Evolutionary conservation across 2,797 vertebrate genomes (phyloP).

Genomic region (Acipenser ruthenus): DNA sequence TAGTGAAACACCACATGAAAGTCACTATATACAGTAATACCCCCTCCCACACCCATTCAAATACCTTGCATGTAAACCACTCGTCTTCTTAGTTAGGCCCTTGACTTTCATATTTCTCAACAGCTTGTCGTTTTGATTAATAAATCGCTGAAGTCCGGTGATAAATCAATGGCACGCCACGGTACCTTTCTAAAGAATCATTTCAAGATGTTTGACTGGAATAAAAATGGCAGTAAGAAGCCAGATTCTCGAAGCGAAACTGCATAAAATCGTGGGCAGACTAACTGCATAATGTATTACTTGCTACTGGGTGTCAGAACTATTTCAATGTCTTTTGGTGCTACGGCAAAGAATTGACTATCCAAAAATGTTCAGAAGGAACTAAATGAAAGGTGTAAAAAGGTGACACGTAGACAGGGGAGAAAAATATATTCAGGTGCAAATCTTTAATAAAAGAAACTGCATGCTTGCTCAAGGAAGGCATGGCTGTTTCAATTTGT

Average conservation of each 20-base stretch:
- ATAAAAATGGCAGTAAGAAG: too few species aligned
- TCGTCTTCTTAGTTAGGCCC: too few species aligned
- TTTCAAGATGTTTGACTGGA: conserved; percentile 19
- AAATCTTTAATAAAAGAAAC: conserved; percentile 13
- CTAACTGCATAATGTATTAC: too few species aligned
- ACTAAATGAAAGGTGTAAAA: conserved; percentile 15
- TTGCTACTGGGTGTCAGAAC: too few species aligned
- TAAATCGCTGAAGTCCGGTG: conserved; percentile 47
- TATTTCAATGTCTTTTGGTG: too few species aligned
- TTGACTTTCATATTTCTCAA: conserved; percentile 39
- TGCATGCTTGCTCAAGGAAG: conserved; percentile 18
- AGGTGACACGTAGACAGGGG: conserved; percentile 9
- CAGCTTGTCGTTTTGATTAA: conserved; percentile 44
- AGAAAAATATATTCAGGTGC: conserved; percentile 8
- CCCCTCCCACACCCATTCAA: too few species aligned
- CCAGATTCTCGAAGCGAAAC: too few species aligned
- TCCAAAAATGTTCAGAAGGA: conserved; percentile 8
- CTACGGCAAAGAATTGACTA: too few species aligned
- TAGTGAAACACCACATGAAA: too few species aligned
- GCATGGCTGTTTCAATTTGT: conserved; percentile 19
- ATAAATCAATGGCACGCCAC: conserved; percentile 58
- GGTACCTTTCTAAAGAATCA: conserved; percentile 27
- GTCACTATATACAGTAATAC: too few species aligned
- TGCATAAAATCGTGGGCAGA: too few species aligned
- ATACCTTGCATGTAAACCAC: too few species aligned